These are phyloP conservation scores for Vesta saturnalis DNA, from an alignment of 2,888 invertebrate genomes.

Conservation along the genomic window DNA sequence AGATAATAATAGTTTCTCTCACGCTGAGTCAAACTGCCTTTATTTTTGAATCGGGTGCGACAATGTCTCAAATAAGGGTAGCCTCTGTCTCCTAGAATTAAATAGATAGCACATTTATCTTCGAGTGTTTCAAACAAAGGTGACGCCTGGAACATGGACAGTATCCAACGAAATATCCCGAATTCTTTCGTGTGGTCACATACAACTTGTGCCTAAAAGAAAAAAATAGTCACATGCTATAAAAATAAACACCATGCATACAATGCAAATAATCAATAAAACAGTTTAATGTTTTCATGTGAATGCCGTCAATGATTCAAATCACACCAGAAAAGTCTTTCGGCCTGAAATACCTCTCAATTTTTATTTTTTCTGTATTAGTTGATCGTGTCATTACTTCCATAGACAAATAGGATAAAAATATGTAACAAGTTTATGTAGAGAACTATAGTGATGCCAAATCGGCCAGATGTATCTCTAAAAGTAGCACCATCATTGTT, in stretches of 20 bases:
- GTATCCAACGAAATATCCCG: conserved; percentile 25
- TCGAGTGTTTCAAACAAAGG: too few species aligned
- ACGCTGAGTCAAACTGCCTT: conserved; percentile 19
- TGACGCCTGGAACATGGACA: conserved; percentile 20
- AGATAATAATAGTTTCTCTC: conserved; percentile 23
- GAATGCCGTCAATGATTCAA: not conserved
- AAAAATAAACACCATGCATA: not conserved
- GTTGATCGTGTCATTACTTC: not conserved
- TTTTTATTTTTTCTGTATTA: not conserved
- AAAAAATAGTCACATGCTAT: not conserved
- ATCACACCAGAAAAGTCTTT: conserved; percentile 2
- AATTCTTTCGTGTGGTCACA: conserved; percentile 12
- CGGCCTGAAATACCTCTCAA: not conserved
- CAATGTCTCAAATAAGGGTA: conserved; percentile 23
- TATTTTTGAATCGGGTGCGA: conserved; percentile 25
- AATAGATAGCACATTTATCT: too few species aligned
- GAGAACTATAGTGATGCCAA: conserved; percentile 29
- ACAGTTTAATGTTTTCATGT: too few species aligned
- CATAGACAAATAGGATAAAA: conserved; percentile 8
- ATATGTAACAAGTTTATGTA: conserved; percentile 16
- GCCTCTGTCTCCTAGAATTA: not conserved
- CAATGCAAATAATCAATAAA: too few species aligned
- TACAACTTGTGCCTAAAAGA: too few species aligned
- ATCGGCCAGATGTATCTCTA: not conserved
- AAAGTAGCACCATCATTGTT: not conserved